Evolutionary conservation across 2,797 vertebrate genomes (phyloP), one percentile per base, ranked within the genome.

Genomic region (Chelon labrosus): DNA sequence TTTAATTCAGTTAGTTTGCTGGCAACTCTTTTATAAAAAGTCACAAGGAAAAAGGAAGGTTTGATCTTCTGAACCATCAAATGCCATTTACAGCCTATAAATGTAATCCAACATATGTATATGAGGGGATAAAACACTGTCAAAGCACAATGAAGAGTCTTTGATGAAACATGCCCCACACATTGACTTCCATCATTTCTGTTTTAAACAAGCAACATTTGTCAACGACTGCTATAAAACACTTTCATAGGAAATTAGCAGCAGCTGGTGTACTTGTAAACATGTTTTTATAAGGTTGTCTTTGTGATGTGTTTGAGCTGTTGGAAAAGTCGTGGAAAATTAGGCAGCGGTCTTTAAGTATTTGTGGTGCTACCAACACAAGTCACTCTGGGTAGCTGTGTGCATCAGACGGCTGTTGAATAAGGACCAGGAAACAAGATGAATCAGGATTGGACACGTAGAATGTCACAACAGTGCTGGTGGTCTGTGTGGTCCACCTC

Each of bases 271-370:
- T 22, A 39, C 70, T 73, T 55, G 16, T 71, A 69, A 84, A 83
- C 41, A 13, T 7, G 11, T 72, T 76, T 75, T 73, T 57, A 62
- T 44, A 31, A 76, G 31, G 63, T 66, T 56, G 65, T 65, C 79
- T 69, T 68, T 60, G 67, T 70, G 77, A 75, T 37, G 68, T 56
- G 44, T 80, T 10, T 71, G 60, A 79, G 70, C 47, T 17, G 5
- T 38, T 51, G 60, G 52, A 79, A 71, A 53, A 60, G 19, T 25
- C 19, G 62, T 60, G 79, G 72, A 85, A 85, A 90, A 85, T 68
- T 65, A 65, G 59, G 5, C 69, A 52, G 5, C 69, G 52, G 70
- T 64, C 54, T 79, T 82, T 53, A 82, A 85, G 51, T 8, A 44
- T 61, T 66, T 67, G 61, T 44, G 46, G 75, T 72, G 75, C 68